phyloP scores from a whole-genome alignment of 1,140 invertebrate species.

The Gryllus bimaculatus region DNA sequence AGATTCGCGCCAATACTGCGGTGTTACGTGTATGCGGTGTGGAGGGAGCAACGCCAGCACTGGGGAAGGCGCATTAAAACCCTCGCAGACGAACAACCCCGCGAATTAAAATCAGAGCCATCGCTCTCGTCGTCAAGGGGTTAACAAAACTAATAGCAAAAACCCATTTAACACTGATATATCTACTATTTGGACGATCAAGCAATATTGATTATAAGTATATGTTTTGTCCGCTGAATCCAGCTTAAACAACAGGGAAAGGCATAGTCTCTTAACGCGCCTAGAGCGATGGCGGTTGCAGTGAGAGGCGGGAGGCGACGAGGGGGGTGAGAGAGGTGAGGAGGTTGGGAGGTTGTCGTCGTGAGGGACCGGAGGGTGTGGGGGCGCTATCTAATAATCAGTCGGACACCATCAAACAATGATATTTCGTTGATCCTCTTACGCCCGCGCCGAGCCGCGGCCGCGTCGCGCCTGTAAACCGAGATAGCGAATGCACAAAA shows the following conservation, averaged over 20 bases:
- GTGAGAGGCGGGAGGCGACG: neutral
- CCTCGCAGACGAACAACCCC: neutral
- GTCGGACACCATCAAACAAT: neutral
- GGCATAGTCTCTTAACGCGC: neutral
- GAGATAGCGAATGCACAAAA: neutral
- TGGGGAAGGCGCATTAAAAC: neutral
- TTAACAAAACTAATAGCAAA: neutral
- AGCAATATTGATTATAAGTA: neutral
- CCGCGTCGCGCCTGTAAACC: neutral
- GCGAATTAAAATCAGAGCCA: neutral
- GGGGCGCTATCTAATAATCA: neutral
- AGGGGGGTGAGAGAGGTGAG: too few species aligned
- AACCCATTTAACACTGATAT: conserved; percentile 5
- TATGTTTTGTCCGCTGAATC: neutral
- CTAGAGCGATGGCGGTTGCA: neutral
- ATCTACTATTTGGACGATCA: neutral
- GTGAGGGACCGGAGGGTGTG: neutral
- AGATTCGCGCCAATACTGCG: too few species aligned
- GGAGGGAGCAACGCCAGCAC: too few species aligned
- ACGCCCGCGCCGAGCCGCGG: neutral
- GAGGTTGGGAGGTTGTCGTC: too few species aligned
- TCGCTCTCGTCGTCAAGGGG: neutral
- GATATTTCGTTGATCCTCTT: neutral
- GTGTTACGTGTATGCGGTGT: too few species aligned
- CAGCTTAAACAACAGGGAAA: neutral